A percentile compares a stretch with the other conserved stretches of the same genome.
These are phyloP conservation scores for Olivierus martensii DNA, from an alignment of 1,140 invertebrate genomes.

Conservation along the genomic window DNA sequence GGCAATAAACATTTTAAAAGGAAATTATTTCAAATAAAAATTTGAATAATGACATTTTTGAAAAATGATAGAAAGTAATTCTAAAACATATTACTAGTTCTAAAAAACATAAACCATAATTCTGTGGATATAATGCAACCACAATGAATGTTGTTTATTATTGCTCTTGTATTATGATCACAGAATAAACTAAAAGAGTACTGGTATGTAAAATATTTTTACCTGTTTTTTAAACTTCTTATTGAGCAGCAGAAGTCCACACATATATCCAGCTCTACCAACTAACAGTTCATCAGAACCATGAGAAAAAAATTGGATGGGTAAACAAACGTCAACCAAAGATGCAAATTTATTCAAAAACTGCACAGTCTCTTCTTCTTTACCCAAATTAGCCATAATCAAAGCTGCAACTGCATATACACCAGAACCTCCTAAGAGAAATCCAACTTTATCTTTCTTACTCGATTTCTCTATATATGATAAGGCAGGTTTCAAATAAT, in stretches of 20 bases:
- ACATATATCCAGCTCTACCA: conserved; percentile 61
- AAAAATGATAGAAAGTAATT: no score
- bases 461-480: conserved; percentile 19
- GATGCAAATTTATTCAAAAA: conserved; percentile 25
- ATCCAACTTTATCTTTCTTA: conserved; percentile 24
- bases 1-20: no score
- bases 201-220: no score
- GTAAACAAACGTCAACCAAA: conserved; percentile 27
- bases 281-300: conserved; percentile 73
- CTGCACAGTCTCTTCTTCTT: conserved; percentile 19
- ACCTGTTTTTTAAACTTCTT: conserved; percentile 37
- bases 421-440: conserved; percentile 34
- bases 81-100: no score
- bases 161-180: no score
- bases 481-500: conserved; percentile 25
- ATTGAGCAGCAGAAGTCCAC: conserved; percentile 53
- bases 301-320: conserved; percentile 45
- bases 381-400: conserved; percentile 25
- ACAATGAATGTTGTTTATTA: no score
- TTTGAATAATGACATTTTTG: no score
- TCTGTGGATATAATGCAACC: no score
- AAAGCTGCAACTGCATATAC: conserved; percentile 30
- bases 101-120: no score
- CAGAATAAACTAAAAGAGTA: no score
- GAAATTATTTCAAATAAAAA: no score